These are phyloP conservation scores for Girardia tigrina DNA, from an alignment of 2,888 invertebrate genomes.

Conservation along the genomic window DNA sequence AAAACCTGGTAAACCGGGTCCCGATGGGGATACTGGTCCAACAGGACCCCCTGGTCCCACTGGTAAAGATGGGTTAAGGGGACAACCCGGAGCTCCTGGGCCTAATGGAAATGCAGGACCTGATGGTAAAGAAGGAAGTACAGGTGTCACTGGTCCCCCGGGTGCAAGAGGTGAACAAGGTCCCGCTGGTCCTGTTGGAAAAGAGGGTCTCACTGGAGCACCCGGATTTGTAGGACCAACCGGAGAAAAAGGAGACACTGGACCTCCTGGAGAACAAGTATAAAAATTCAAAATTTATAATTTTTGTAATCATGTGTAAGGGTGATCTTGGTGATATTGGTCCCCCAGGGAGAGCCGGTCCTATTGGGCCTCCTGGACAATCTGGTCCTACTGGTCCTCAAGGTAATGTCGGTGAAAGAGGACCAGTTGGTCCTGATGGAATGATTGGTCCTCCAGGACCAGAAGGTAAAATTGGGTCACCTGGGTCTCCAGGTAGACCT, in stretches of 20 bases:
- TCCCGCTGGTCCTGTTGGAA: not conserved
- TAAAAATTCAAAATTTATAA: not conserved
- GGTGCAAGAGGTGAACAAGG: constrained; percentile 9
- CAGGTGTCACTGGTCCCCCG: not conserved
- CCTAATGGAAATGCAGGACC: not conserved
- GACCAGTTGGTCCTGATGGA: not conserved
- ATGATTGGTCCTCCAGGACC: not conserved
- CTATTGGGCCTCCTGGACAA: not conserved
- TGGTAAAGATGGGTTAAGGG: not conserved
- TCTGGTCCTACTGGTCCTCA: not conserved
- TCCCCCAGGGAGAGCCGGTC: not conserved
- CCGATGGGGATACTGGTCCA: constrained; percentile 7
- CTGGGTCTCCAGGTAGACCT: not conserved
- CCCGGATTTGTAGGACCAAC: not conserved
- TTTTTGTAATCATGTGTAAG: not conserved
- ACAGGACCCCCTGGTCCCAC: not conserved
- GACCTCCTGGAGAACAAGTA: not conserved
- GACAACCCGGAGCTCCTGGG: not conserved
- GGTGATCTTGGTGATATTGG: not conserved
- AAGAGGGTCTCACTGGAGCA: not conserved
- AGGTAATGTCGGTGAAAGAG: not conserved
- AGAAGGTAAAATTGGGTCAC: not conserved
- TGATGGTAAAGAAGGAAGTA: not conserved
- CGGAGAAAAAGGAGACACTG: not conserved
- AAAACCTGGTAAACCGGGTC: not conserved